Percentiles rank a stretch among this genome's conserved stretches.
These are phyloP conservation scores for Caenorhabditis latens DNA, from an alignment of 1,140 invertebrate genomes.

Conservation along the genomic window DNA sequence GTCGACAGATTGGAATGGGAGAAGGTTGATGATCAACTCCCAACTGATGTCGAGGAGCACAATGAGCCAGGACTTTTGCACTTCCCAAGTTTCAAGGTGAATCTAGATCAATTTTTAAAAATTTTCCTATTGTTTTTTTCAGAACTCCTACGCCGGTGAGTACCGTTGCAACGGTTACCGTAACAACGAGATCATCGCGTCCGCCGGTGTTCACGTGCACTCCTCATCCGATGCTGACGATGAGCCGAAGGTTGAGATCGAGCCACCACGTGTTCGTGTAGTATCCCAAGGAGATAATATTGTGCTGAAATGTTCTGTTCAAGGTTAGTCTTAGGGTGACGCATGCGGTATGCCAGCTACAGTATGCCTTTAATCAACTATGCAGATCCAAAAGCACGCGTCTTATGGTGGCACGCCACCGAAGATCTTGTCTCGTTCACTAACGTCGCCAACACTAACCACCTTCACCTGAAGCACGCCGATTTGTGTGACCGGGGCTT, in stretches of 20 bases:
- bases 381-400: constrained; percentile 53
- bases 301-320: constrained; percentile 75
- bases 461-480: constrained; percentile 6
- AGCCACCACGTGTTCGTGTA: constrained; percentile 73
- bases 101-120: not conserved
- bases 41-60: constrained; percentile 73
- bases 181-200: constrained; percentile 75
- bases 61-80: constrained; percentile 75
- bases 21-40: constrained; percentile 66
- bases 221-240: constrained; percentile 68
- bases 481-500: constrained; percentile 53
- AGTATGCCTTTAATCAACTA: not conserved
- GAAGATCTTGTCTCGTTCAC: constrained; percentile 30
- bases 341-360: too few relatives aligned
- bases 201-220: constrained; percentile 69
- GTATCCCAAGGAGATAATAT: constrained; percentile 77
- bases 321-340: constrained; percentile 68
- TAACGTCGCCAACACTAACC: constrained; percentile 42
- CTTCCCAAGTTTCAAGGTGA: constrained; percentile 75
- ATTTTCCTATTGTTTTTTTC: not conserved
- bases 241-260: constrained; percentile 73
- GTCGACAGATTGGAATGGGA: constrained; percentile 75
- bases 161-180: constrained; percentile 76
- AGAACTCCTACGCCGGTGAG: constrained; percentile 73
- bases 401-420: constrained; percentile 59